phyloP scores from a whole-genome alignment of 2,888 invertebrate species.

The Hofmannophila pseudospretella region DNA sequence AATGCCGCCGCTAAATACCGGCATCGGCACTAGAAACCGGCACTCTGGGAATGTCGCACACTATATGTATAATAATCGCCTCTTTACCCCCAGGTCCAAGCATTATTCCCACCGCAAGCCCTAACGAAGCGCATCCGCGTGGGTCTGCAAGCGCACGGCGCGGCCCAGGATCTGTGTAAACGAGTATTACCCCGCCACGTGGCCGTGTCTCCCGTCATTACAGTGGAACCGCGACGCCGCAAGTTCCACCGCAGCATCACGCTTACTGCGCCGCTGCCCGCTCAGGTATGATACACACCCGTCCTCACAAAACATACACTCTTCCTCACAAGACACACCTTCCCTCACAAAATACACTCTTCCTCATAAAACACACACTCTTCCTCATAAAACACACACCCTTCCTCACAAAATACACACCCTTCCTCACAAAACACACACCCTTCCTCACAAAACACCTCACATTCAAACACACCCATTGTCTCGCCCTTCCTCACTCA shows the following conservation, averaged over 20 bases:
- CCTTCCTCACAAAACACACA: no score
- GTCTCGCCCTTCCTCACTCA: conserved; percentile 69
- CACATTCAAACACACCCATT: conserved; percentile 75
- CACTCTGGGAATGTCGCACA: no score
- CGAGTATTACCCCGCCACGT: conserved; percentile 96
- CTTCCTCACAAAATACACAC: no score
- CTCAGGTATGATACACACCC: conserved; percentile 26
- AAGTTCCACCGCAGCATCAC: conserved; percentile 99
- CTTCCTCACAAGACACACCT: no score
- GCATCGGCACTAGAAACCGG: no score
- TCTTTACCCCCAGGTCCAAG: conserved; percentile 82
- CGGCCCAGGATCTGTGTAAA: conserved; percentile 88
- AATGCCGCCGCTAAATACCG: no score
- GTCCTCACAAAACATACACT: no score
- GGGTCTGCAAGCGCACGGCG: conserved; percentile 97
- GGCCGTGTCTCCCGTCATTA: conserved; percentile 98
- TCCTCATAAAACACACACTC: no score
- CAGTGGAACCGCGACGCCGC: conserved; percentile 96
- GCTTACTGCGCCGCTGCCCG: conserved; percentile 90
- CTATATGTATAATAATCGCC: no score
- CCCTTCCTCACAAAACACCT: no score
- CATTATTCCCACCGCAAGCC: conserved; percentile 94
- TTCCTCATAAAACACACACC: no score
- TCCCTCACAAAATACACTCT: no score
- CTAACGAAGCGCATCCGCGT: conserved; percentile 99